Conservation (phyloP, 2,113 vertebrate genomes). For the Ptilorrhoa leucosticta region DNA sequence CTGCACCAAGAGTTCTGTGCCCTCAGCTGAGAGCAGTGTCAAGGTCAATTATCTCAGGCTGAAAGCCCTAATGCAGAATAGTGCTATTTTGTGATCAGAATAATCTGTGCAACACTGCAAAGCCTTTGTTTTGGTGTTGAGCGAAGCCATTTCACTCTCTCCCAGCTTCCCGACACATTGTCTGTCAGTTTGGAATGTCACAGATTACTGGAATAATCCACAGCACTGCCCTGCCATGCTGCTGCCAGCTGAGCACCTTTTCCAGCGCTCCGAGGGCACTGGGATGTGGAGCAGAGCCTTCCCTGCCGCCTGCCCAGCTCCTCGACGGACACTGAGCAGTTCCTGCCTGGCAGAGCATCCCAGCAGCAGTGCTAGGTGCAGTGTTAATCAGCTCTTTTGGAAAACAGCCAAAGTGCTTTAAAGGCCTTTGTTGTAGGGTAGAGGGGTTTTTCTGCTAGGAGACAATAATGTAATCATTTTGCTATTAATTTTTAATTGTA, state of each 20-base stretch:
- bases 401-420: constrained; percentile 14
- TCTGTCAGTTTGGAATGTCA: background rate
- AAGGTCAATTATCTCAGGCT: constrained; percentile 72
- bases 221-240: background rate
- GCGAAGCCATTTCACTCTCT: constrained; percentile 42
- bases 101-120: constrained; percentile 24
- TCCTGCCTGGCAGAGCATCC: background rate
- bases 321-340: background rate
- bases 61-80: constrained; percentile 65
- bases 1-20: constrained; percentile 51
- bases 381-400: background rate
- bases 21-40: constrained; percentile 65
- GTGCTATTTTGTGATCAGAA: constrained; percentile 64
- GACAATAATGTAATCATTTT: constrained; percentile 12
- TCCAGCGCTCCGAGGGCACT: background rate
- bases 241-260: background rate
- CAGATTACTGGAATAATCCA: background rate
- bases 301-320: background rate
- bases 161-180: background rate
- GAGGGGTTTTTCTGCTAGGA: background rate
- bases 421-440: background rate
- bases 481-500: constrained; percentile 42
- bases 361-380: background rate
- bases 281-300: background rate
- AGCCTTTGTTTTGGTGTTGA: constrained; percentile 58